phyloP scores from a whole-genome alignment of 2,113 vertebrate species.

The Neotoma lepida region DNA sequence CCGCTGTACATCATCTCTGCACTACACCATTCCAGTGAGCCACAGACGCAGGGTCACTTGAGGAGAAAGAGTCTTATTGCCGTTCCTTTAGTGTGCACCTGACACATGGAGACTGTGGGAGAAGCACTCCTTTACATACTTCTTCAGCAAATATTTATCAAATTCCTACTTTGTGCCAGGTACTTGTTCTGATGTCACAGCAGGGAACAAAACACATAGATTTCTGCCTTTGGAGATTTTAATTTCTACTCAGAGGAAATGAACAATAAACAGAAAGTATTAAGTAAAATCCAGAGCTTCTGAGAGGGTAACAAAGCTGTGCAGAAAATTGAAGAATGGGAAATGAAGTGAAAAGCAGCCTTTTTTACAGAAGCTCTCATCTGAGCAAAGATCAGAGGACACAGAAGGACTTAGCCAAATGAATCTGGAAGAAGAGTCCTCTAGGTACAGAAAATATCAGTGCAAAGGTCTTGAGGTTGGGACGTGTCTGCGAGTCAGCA shows the following conservation, averaged over 20 bases:
- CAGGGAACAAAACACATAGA: not conserved
- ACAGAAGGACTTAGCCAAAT: not conserved
- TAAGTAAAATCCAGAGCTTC: not conserved
- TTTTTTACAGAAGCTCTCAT: not conserved
- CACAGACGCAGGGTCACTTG: not conserved
- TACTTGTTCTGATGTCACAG: not conserved
- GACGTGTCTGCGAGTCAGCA: not conserved
- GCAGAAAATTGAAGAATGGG: not conserved
- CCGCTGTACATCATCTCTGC: fast-evolving
- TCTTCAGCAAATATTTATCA: not conserved
- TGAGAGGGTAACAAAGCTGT: not conserved
- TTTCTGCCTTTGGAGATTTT: conserved; percentile 9
- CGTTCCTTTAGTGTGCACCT: not conserved
- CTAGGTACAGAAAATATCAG: not conserved
- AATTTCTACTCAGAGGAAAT: conserved; percentile 25
- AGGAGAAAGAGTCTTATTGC: not conserved
- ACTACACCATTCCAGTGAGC: too few species aligned
- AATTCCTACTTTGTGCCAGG: not conserved
- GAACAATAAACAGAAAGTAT: conserved; percentile 22
- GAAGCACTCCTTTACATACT: not conserved
- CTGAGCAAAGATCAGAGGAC: not conserved
- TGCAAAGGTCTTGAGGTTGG: not conserved
- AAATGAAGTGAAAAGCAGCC: not conserved
- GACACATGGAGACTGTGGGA: fast-evolving
- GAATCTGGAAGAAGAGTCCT: not conserved